Evolutionary conservation across 2,888 invertebrate genomes (phyloP).

Genomic region (Sturmia bella): DNA sequence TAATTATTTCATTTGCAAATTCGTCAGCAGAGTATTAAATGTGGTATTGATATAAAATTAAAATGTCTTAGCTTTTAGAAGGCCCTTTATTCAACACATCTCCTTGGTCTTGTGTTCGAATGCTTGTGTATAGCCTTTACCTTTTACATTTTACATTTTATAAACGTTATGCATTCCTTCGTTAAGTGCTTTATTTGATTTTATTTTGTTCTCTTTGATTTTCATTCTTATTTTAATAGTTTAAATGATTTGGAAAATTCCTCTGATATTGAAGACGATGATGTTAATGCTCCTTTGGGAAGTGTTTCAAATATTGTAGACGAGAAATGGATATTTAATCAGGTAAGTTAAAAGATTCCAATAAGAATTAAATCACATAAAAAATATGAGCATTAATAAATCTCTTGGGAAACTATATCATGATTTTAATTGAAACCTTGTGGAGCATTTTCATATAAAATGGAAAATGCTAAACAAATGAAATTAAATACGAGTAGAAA

Average conservation of each 20-base stretch:
- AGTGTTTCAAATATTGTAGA: conserved; percentile 76
- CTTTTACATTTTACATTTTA: conserved; percentile 38
- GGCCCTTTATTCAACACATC: conserved; percentile 26
- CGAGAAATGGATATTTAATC: conserved; percentile 81
- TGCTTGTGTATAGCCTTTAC: background rate
- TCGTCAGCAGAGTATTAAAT: conserved; percentile 17
- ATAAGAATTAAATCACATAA: conserved; percentile 46
- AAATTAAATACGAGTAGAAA: background rate
- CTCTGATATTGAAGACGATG: conserved; percentile 64
- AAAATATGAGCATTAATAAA: conserved; percentile 42
- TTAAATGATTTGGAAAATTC: conserved; percentile 73
- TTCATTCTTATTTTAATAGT: conserved; percentile 72
- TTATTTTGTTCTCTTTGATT: conserved; percentile 64
- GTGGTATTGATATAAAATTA: background rate
- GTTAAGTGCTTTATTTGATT: conserved; percentile 55
- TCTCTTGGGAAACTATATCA: conserved; percentile 18
- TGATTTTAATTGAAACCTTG: conserved; percentile 35
- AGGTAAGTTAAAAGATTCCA: conserved; percentile 75
- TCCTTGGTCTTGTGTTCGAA: background rate
- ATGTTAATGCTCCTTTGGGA: conserved; percentile 62
- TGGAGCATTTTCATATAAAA: conserved; percentile 4
- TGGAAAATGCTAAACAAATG: conserved; percentile 2
- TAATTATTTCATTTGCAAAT: background rate
- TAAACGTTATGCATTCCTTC: conserved; percentile 54
- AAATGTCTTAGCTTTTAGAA: conserved; percentile 12